Percentiles rank a stretch among this genome's conserved stretches.
Conservation (phyloP, 2,113 vertebrate genomes). For the Pseudorectes ferrugineus region DNA sequence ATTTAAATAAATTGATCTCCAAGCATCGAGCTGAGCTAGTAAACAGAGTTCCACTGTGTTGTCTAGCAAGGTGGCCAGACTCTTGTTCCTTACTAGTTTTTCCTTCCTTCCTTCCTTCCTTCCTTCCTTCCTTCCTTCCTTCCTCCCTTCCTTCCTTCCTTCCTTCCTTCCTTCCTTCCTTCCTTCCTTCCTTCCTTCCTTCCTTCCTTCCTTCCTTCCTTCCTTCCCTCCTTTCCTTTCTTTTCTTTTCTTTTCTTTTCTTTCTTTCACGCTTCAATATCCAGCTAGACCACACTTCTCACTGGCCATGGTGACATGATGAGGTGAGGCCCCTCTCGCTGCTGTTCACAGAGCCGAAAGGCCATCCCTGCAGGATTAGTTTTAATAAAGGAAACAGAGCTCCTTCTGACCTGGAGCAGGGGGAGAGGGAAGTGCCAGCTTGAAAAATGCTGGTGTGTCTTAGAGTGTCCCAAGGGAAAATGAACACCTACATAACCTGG, state of each 20-base stretch:
- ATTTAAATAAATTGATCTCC: background rate
- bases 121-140: background rate
- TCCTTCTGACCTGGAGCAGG: background rate
- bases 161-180: accelerated
- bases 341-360: background rate
- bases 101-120: background rate
- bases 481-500: background rate
- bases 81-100: background rate
- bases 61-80: background rate
- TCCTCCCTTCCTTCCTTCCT: no score
- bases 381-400: background rate
- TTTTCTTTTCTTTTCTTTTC: no score
- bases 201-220: no score
- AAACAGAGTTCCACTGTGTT: background rate
- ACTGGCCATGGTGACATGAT: background rate
- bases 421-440: background rate
- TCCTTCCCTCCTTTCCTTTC: no score
- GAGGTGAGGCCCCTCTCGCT: background rate
- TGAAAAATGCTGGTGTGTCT: background rate
- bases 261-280: background rate
- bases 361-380: background rate
- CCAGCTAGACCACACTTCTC: background rate
- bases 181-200: background rate
- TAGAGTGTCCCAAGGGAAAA: background rate
- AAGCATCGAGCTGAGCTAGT: background rate